Evolutionary conservation across 2,888 invertebrate species (phyloP).

Genomic region (Drosophila falleni): DNA sequence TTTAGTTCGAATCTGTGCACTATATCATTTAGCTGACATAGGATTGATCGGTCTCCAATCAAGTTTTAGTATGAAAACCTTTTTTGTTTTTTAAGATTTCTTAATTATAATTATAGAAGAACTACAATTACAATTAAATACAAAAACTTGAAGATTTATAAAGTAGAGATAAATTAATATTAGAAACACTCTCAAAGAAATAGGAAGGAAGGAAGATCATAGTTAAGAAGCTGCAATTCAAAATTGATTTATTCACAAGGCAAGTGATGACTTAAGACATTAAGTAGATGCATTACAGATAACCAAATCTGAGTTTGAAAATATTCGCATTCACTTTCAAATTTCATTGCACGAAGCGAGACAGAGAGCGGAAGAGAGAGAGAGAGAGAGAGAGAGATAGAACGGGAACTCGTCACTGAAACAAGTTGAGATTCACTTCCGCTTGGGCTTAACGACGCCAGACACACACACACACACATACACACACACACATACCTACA

Average conservation of each 20-base stretch:
- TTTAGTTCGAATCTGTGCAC: too few species aligned
- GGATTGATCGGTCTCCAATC: too few species aligned
- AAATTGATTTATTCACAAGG: conserved; percentile 1
- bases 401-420: conserved; percentile 22
- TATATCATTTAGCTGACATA: too few species aligned
- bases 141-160: background rate
- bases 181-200: background rate
- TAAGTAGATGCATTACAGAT: conserved; percentile 25
- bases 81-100: too few species aligned
- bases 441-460: conserved; percentile 39
- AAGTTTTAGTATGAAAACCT: too few species aligned
- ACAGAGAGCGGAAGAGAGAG: conserved; percentile 4
- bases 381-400: background rate
- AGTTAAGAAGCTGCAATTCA: background rate
- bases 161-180: too few species aligned
- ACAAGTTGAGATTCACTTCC: conserved; percentile 47
- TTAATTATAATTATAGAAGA: too few species aligned
- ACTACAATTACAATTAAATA: background rate
- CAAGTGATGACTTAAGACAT: conserved; percentile 8
- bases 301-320: conserved; percentile 18
- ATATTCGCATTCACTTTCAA: conserved; percentile 27
- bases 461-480: conserved; percentile 16
- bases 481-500: background rate
- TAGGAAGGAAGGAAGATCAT: background rate
- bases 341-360: conserved; percentile 4